phyloP scores from a whole-genome alignment of 2,888 invertebrate genomes.

The Melinaea marsaeus region DNA sequence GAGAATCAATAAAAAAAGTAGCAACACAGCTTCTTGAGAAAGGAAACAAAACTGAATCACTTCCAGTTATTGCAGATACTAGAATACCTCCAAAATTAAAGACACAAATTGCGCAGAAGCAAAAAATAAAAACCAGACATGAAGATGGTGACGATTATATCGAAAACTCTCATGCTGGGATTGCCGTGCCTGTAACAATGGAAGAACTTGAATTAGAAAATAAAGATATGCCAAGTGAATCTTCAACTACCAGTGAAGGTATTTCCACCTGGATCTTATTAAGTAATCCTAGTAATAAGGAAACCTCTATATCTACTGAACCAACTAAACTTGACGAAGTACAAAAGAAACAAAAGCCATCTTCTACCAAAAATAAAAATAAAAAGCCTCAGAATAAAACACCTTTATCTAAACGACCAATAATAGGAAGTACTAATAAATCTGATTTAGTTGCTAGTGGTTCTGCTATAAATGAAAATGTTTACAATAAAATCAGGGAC shows the following conservation, averaged over 20 bases:
- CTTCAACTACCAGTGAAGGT: constrained; percentile 80
- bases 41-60: constrained; percentile 51
- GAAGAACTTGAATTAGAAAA: constrained; percentile 80
- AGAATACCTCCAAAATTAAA: constrained; percentile 81
- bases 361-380: constrained; percentile 53
- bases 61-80: constrained; percentile 74
- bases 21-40: constrained; percentile 77
- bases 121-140: constrained; percentile 62
- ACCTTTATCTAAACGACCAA: constrained; percentile 53
- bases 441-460: constrained; percentile 69
- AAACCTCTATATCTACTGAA: constrained; percentile 55
- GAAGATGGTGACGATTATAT: constrained; percentile 54
- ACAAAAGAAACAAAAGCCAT: constrained; percentile 57
- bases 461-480: constrained; percentile 71
- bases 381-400: constrained; percentile 60
- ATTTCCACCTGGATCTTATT: constrained; percentile 88
- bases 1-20: constrained; percentile 78
- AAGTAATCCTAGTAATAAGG: constrained; percentile 68
- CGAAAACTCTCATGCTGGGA: constrained; percentile 80
- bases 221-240: constrained; percentile 55
- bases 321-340: constrained; percentile 57
- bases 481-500: constrained; percentile 80
- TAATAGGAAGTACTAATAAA: constrained; percentile 68
- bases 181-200: constrained; percentile 81
- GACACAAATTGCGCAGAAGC: constrained; percentile 66